Percentiles rank a stretch among this genome's conserved stretches.
These are phyloP conservation scores for Phoxinus dragarum DNA, from an alignment of 2,797 vertebrate species.

Conservation along the genomic window DNA sequence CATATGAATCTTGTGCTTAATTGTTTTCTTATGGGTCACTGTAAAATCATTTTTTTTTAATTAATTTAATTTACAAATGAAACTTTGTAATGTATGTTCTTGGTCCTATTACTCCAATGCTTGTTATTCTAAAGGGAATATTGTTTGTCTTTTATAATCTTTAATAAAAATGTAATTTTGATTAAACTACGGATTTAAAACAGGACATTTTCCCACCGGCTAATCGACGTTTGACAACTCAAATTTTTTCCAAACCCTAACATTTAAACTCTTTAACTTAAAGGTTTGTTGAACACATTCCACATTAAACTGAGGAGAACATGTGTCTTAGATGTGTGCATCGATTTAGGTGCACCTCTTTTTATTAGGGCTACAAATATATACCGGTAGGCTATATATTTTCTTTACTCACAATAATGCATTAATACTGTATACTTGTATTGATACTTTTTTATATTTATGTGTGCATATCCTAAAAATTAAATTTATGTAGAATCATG, in stretches of 20 bases:
- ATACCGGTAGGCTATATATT: not conserved
- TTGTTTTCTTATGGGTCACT: not conserved
- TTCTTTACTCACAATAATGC: not conserved
- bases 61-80: no score
- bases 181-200: not conserved
- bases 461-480: no score
- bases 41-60: not conserved
- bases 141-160: slow-evolving; percentile 4
- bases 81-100: no score
- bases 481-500: no score
- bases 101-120: not conserved
- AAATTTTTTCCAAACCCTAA: not conserved
- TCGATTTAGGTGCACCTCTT: not conserved
- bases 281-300: no score
- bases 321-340: no score
- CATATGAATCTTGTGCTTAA: not conserved
- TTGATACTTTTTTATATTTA: no score
- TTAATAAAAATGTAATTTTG: not conserved
- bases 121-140: not conserved
- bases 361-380: not conserved
- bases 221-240: no score
- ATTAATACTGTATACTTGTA: not conserved
- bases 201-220: no score
- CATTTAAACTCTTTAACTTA: not conserved
- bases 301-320: no score